Evolutionary conservation across 2,888 invertebrate species (phyloP).

Genomic region (Philaethria dido): DNA sequence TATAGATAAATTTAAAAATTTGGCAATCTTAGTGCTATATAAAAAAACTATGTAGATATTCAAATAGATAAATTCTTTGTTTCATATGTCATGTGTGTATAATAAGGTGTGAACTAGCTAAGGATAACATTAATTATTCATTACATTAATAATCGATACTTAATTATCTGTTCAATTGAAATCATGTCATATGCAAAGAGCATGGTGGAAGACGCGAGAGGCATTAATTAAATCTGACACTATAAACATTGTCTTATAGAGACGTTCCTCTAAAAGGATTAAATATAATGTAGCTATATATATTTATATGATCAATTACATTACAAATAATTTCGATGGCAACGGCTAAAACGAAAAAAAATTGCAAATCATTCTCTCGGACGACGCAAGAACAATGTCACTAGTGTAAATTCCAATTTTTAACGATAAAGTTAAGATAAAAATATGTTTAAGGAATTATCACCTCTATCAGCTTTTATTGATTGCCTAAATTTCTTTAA

Average conservation of each 20-base stretch:
- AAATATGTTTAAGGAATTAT: not conserved
- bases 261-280: not conserved
- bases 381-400: not conserved
- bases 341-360: not conserved
- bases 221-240: not conserved
- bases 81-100: constrained; percentile 17
- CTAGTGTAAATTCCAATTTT: not conserved
- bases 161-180: constrained; percentile 30
- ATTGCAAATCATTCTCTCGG: not conserved
- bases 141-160: constrained; percentile 24
- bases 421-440: constrained; percentile 6
- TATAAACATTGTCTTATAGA: not conserved
- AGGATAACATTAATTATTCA: constrained; percentile 35
- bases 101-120: constrained; percentile 29
- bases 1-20: not conserved
- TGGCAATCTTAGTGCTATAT: not conserved
- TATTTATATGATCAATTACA: not conserved
- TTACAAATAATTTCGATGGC: not conserved
- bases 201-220: not conserved
- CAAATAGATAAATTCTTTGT: not conserved
- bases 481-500: not conserved
- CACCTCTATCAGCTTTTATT: not conserved
- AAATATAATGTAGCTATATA: not conserved
- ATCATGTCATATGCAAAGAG: constrained; percentile 18
- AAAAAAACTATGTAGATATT: not conserved